These are phyloP conservation scores for Drosophila funebris DNA, from an alignment of 1,140 invertebrate genomes.

Conservation along the genomic window DNA sequence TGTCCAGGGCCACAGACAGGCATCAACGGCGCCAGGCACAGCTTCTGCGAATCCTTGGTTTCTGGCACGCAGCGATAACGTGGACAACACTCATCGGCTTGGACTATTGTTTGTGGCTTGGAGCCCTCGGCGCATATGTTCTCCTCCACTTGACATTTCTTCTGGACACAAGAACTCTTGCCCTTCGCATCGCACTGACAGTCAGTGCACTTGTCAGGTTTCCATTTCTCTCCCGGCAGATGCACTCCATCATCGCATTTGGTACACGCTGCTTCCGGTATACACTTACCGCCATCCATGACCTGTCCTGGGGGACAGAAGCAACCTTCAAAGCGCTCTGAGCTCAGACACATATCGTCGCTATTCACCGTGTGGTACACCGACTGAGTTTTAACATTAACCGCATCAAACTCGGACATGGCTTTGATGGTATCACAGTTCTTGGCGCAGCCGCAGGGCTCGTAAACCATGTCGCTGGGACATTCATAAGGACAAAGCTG, in stretches of 20 bases:
- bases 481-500: conserved; percentile 87
- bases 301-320: conserved; percentile 91
- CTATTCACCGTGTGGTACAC: conserved; percentile 83
- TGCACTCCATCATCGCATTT: conserved; percentile 83
- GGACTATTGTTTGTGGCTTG: conserved; percentile 84
- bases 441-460: conserved; percentile 88
- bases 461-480: conserved; percentile 87
- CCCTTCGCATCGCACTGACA: conserved; percentile 87
- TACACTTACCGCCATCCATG: conserved; percentile 82
- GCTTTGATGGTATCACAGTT: conserved; percentile 87
- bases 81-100: conserved; percentile 87
- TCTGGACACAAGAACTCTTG: conserved; percentile 85
- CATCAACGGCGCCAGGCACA: conserved; percentile 87
- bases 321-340: conserved; percentile 89
- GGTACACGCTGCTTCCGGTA: conserved; percentile 71
- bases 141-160: conserved; percentile 85
- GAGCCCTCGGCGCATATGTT: conserved; percentile 86
- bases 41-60: conserved; percentile 81
- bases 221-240: conserved; percentile 85
- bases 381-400: conserved; percentile 78
- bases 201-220: conserved; percentile 89
- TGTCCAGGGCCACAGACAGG: conserved; percentile 89
- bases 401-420: conserved; percentile 78
- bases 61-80: conserved; percentile 87
- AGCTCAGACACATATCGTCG: conserved; percentile 84